phyloP scores from a whole-genome alignment of 2,888 invertebrate genomes.

The Macaria notata region DNA sequence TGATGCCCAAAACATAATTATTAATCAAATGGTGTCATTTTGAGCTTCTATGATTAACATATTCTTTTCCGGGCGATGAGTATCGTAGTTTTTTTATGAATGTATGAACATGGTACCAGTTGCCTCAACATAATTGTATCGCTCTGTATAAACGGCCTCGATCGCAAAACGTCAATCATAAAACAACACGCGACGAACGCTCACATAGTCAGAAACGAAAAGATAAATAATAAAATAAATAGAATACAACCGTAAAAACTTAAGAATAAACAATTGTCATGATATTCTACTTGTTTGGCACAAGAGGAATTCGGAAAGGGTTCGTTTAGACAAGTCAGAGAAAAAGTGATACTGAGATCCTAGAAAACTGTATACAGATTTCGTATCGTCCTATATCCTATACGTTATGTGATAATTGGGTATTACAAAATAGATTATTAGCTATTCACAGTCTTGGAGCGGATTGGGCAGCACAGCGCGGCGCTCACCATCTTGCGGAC shows the following conservation, averaged over 20 bases:
- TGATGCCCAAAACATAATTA: no score
- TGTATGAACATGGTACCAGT: no score
- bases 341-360: constrained; percentile 69
- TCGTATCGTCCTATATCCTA: constrained; percentile 50
- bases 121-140: no score
- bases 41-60: no score
- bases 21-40: no score
- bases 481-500: constrained; percentile 21
- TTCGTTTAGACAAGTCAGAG: constrained; percentile 40
- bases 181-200: constrained; percentile 30
- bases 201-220: constrained; percentile 34
- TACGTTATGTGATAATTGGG: constrained; percentile 35
- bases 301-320: constrained; percentile 58
- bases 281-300: constrained; percentile 69
- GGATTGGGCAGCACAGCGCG: constrained; percentile 45
- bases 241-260: constrained; percentile 54
- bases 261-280: constrained; percentile 61
- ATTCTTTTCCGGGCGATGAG: no score
- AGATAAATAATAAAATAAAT: constrained; percentile 65
- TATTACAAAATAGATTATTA: constrained; percentile 49
- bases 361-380: constrained; percentile 72
- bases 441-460: constrained; percentile 70
- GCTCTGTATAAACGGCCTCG: constrained; percentile 2
- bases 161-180: constrained; percentile 27
- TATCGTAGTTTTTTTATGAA: no score